These are phyloP conservation scores for Ficedula albicollis DNA, from an alignment of 2,797 vertebrate genomes.

Conservation along the genomic window DNA sequence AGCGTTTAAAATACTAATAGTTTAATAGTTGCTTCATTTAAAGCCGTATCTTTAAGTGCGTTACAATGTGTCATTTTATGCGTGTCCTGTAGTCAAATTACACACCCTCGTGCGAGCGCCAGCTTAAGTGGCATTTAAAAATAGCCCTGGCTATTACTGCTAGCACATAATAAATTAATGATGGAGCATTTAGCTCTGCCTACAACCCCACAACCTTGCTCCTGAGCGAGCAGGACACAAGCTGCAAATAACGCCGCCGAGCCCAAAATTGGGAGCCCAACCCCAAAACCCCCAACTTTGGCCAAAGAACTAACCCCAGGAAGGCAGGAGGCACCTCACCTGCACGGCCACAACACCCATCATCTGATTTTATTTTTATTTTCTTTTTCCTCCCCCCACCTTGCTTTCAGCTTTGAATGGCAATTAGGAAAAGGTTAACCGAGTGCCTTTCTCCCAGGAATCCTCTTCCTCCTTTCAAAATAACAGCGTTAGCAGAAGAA, in stretches of 20 bases:
- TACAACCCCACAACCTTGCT: not conserved
- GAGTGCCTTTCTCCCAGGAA: slow-evolving; percentile 83
- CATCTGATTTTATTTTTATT: not conserved
- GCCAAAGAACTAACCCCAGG: not conserved
- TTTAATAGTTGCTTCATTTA: slow-evolving; percentile 1
- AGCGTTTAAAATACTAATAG: not conserved
- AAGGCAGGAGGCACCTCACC: not conserved
- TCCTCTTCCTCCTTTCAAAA: slow-evolving; percentile 85
- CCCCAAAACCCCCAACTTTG: not conserved
- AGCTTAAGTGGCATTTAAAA: slow-evolving; percentile 64
- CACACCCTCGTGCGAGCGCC: not conserved
- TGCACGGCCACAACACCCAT: not conserved
- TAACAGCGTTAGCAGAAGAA: slow-evolving; percentile 89
- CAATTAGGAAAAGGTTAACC: slow-evolving; percentile 82
- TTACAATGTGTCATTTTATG: slow-evolving; percentile 3
- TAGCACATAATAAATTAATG: slow-evolving; percentile 53
- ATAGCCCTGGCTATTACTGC: slow-evolving; percentile 43
- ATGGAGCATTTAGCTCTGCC: slow-evolving; percentile 26
- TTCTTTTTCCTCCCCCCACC: rapidly evolving
- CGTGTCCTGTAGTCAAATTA: slow-evolving; percentile 38
- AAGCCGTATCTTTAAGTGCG: not conserved
- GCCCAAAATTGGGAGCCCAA: not conserved
- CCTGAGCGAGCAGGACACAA: not conserved
- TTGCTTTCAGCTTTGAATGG: slow-evolving; percentile 74
- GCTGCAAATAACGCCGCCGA: not conserved